A percentile compares a stretch with the other conserved stretches of the same genome.
These are phyloP conservation scores for Drosophila austrosaltans DNA, from an alignment of 2,888 invertebrate species.

Conservation along the genomic window DNA sequence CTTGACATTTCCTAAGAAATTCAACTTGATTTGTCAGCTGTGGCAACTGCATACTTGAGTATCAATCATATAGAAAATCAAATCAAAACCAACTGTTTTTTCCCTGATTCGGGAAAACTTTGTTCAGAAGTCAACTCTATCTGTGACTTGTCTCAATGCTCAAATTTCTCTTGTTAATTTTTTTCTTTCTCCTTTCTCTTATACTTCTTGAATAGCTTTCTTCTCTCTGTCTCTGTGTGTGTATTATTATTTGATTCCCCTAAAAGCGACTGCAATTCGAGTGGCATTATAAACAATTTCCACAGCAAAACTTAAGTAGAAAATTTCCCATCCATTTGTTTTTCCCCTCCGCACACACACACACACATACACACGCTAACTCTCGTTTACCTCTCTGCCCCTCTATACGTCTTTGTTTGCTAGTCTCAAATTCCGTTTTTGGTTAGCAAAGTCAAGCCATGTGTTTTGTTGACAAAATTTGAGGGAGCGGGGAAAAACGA, in stretches of 20 bases:
- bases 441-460: slow-evolving; percentile 15
- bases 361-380: too few relatives aligned
- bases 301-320: slow-evolving; percentile 37
- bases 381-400: background rate
- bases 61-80: background rate
- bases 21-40: slow-evolving; percentile 6
- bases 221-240: background rate
- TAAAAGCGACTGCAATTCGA: slow-evolving; percentile 3
- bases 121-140: background rate
- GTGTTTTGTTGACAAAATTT: slow-evolving; percentile 30
- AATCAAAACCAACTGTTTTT: background rate
- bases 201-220: background rate
- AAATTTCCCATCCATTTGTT: slow-evolving; percentile 14
- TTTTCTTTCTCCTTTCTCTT: background rate
- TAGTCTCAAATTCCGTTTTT: slow-evolving; percentile 29
- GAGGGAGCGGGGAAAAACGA: background rate
- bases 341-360: background rate
- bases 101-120: background rate
- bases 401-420: slow-evolving; percentile 21
- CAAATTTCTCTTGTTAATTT: slow-evolving; percentile 11
- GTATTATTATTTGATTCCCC: slow-evolving; percentile 4
- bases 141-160: background rate
- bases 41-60: slow-evolving; percentile 6
- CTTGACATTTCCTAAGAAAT: slow-evolving; percentile 27
- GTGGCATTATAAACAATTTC: slow-evolving; percentile 35